These are phyloP conservation scores for Capromys pilorides DNA, from an alignment of 2,797 vertebrate species.

Conservation along the genomic window DNA sequence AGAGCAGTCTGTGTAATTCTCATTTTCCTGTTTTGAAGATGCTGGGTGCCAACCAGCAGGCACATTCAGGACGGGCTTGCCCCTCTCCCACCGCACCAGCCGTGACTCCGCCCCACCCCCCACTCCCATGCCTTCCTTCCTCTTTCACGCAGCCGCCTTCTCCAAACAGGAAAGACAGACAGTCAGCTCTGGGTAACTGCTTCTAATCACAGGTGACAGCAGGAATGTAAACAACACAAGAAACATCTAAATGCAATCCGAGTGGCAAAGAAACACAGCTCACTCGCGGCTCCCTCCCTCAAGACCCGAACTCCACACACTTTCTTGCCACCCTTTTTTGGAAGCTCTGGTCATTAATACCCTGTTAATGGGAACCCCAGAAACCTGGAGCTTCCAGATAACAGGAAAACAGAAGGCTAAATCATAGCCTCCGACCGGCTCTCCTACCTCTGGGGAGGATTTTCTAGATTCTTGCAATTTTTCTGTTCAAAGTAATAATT, in stretches of 20 bases:
- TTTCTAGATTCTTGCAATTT: slow-evolving; percentile 11
- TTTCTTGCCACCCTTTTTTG: slow-evolving; percentile 34
- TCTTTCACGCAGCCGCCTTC: slow-evolving; percentile 11
- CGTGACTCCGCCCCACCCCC: background rate
- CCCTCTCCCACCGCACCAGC: background rate
- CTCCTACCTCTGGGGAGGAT: background rate
- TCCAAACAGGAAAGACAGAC: slow-evolving; percentile 57
- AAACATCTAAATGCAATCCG: slow-evolving; percentile 66
- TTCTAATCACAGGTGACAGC: slow-evolving; percentile 77
- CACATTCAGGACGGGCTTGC: background rate
- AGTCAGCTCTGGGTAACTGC: slow-evolving; percentile 62
- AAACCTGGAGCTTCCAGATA: background rate
- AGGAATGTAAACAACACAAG: slow-evolving; percentile 73
- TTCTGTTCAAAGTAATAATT: slow-evolving; percentile 39
- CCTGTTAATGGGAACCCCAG: background rate
- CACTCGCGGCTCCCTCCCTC: background rate
- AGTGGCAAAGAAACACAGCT: slow-evolving; percentile 48
- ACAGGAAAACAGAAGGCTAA: background rate
- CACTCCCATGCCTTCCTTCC: background rate
- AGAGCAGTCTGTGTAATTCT: background rate
- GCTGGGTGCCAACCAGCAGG: background rate
- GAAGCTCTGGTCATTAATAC: background rate
- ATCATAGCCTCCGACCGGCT: background rate
- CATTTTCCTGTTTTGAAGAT: background rate
- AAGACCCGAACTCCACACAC: background rate